These are phyloP conservation scores for Hippotragus niger DNA, from an alignment of 2,113 vertebrate species.

Conservation along the genomic window DNA sequence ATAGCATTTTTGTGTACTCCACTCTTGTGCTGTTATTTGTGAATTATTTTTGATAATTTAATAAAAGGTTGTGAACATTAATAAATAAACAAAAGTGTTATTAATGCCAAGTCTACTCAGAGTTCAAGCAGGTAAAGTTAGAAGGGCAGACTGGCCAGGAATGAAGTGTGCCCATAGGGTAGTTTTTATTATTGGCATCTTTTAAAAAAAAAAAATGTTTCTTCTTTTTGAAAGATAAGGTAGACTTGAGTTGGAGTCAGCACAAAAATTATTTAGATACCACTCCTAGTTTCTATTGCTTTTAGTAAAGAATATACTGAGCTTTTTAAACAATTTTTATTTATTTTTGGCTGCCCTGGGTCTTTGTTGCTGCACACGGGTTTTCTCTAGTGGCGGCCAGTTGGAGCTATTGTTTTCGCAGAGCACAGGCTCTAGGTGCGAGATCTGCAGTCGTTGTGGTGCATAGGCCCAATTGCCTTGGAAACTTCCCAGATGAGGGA, in stretches of 20 bases:
- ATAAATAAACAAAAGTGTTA: background rate
- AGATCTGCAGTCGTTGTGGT: background rate
- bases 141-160: background rate
- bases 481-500: background rate
- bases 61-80: background rate
- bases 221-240: background rate
- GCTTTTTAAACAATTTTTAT: background rate
- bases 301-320: background rate
- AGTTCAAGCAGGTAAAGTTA: background rate
- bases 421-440: background rate
- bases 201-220: background rate
- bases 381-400: background rate
- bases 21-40: background rate
- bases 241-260: background rate
- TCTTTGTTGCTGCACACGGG: background rate
- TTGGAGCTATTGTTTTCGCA: background rate
- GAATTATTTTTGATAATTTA: background rate
- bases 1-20: background rate
- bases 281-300: background rate
- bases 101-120: background rate
- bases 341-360: background rate
- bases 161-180: background rate
- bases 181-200: background rate
- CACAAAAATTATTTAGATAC: background rate
- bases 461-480: background rate